A percentile compares a stretch with the other conserved stretches of the same genome.
phyloP scores from a whole-genome alignment of 53 echinoderm and acorn worm species.

The Stichopus horrens region DNA sequence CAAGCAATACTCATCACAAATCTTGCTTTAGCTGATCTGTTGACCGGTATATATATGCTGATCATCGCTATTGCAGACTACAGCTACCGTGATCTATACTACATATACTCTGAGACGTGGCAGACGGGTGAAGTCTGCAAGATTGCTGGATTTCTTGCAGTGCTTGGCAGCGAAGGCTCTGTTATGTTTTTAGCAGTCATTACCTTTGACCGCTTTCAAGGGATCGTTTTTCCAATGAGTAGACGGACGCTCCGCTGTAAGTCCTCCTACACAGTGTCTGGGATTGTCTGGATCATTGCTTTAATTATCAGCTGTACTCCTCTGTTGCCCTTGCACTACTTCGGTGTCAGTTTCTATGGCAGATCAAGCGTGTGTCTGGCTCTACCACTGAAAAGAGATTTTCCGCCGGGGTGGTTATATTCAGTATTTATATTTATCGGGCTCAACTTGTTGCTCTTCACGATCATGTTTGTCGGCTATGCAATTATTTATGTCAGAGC shows the following conservation, averaged over 20 bases:
- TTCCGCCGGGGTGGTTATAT: conserved; percentile 65
- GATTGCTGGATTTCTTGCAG: conserved; percentile 68
- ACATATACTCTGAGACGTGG: conserved; percentile 37
- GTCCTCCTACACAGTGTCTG: conserved; percentile 47
- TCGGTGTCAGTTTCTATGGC: conserved; percentile 65
- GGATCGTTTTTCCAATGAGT: conserved; percentile 64
- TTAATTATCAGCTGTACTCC: conserved; percentile 21
- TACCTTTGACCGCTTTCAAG: conserved; percentile 60
- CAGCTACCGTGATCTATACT: conserved; percentile 36
- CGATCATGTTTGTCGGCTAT: conserved; percentile 62
- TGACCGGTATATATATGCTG: conserved; percentile 43
- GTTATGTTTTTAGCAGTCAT: conserved; percentile 68
- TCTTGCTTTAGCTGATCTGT: conserved; percentile 37
- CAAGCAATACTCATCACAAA: conserved; percentile 34
- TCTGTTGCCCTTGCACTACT: conserved; percentile 56
- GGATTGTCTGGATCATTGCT: conserved; percentile 53
- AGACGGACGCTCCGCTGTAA: conserved; percentile 53
- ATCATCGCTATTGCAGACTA: conserved; percentile 38
- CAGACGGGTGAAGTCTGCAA: conserved; percentile 54
- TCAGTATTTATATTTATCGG: conserved; percentile 66
- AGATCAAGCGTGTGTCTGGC: conserved; percentile 76
- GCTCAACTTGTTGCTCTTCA: conserved; percentile 56
- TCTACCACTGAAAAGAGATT: conserved; percentile 54
- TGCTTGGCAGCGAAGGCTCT: conserved; percentile 62
- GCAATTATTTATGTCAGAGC: conserved; percentile 61